Percentiles rank a stretch among this genome's conserved stretches.
Evolutionary conservation across 2,113 vertebrate species (phyloP).

Genomic region (Gobius niger): DNA sequence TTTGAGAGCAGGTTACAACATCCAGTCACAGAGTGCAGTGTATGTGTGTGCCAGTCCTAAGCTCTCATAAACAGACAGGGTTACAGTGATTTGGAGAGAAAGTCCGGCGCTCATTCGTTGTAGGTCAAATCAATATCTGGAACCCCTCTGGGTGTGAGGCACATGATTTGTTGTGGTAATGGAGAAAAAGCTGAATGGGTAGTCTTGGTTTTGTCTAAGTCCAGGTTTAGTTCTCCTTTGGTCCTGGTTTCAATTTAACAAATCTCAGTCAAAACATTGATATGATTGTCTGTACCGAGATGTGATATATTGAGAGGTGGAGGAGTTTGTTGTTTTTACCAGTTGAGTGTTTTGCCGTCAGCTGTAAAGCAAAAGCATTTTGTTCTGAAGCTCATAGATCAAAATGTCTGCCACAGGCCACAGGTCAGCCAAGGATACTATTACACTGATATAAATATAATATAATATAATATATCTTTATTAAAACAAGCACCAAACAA

Average conservation of each 20-base stretch:
- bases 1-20: not conserved
- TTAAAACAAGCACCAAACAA: too few species aligned
- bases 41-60: not conserved
- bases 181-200: not conserved
- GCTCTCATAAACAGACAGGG: not conserved
- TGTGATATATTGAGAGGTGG: not conserved
- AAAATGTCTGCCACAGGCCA: constrained; percentile 37
- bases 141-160: not conserved
- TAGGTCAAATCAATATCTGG: constrained; percentile 1
- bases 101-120: not conserved
- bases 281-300: not conserved
- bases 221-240: not conserved
- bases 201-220: not conserved
- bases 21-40: not conserved
- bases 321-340: constrained; percentile 25
- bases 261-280: not conserved
- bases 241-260: not conserved
- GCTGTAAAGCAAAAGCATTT: constrained; percentile 3
- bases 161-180: not conserved
- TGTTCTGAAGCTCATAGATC: constrained; percentile 31
- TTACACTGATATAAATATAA: not conserved
- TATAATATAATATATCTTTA: too few species aligned
- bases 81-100: not conserved
- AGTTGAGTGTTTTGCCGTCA: not conserved
- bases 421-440: constrained; percentile 18